Base-by-base conservation (phyloP, 2,113 vertebrate genomes). In the Melanocharis versteri region DNA sequence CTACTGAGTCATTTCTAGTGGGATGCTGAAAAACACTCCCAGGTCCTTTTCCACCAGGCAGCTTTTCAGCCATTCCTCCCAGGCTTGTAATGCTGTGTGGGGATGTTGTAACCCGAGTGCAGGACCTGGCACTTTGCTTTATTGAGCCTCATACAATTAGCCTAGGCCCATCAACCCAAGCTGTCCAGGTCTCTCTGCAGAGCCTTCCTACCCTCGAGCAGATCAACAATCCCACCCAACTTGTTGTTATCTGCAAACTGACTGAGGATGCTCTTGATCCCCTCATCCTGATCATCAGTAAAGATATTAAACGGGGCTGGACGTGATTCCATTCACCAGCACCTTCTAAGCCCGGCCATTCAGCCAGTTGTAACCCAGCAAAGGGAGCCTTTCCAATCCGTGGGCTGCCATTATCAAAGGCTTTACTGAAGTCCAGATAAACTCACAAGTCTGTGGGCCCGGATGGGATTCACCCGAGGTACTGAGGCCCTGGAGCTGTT, bases 11-110 rank as follows among this genome's bases (percentile, higher is more conserved):
- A 33, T 23, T 2, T 33, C 33, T 57, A 16, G 18, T 6, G 7
- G 22, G 12, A 50, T 16, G 31, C 13, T 28, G 7, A 28, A 27
- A 48, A 42, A 4, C 10, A 20, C 1, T 5, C 2, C 3, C 15
- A 24, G 4, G 33, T 45, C 62, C 44, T 66, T 65, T 66, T n/a
- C 45, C 10, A 44, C 18, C 33, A 33, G 35, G 8, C 15, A 37
- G 18, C 6, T 81, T 72, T 50, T 26, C 18, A 35, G 40, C 13
- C 65, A 10, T 3, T 48, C 13, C 8, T 48, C 11, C 22, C 8
- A 7, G 13, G 31, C 18, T 12, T 10, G 3, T 37, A 33, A 4
- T 0, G 0, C 26, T 27, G 27, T 4, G 5, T 4, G 2, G 4
- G 6, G 12, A 9, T 51, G 4, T 11, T 65, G 27, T 33, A 48